Conservation (phyloP, 1,140 invertebrate species). For the Drosophila tristis region DNA sequence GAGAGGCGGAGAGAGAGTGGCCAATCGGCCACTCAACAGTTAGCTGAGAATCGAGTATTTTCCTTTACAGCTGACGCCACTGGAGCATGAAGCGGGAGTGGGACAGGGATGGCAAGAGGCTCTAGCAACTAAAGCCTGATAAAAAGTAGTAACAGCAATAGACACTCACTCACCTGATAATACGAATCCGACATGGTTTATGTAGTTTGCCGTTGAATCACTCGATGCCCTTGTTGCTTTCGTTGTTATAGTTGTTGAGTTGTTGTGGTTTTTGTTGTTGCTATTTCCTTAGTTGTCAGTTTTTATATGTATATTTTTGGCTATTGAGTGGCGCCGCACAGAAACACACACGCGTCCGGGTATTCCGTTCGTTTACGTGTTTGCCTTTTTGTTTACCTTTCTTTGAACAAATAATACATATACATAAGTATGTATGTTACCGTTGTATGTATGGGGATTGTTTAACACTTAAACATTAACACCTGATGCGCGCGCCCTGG, state of each 20-base stretch:
- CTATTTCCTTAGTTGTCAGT: slow-evolving; percentile 39
- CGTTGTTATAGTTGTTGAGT: slow-evolving; percentile 28
- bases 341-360: slow-evolving; percentile 40
- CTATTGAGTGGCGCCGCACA: slow-evolving; percentile 60
- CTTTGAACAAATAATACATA: slow-evolving; percentile 20
- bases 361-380: slow-evolving; percentile 29
- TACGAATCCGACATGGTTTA: slow-evolving; percentile 79
- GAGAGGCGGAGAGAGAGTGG: too few relatives aligned
- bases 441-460: slow-evolving; percentile 39
- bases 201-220: slow-evolving; percentile 64
- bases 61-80: too few relatives aligned
- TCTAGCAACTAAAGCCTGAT: slow-evolving; percentile 6
- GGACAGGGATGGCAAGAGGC: too few relatives aligned
- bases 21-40: too few relatives aligned
- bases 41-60: too few relatives aligned
- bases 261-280: slow-evolving; percentile 24
- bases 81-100: too few relatives aligned
- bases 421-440: neutral
- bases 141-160: slow-evolving; percentile 25
- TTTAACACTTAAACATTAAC: slow-evolving; percentile 72
- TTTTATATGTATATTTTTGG: slow-evolving; percentile 32
- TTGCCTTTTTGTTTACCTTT: slow-evolving; percentile 52
- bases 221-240: slow-evolving; percentile 46
- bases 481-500: slow-evolving; percentile 58
- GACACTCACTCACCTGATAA: slow-evolving; percentile 71